Evolutionary conservation across 2,113 vertebrate species (phyloP), one percentile per base, ranked within the genome.

Genomic region (Glaucidium brasilianum): DNA sequence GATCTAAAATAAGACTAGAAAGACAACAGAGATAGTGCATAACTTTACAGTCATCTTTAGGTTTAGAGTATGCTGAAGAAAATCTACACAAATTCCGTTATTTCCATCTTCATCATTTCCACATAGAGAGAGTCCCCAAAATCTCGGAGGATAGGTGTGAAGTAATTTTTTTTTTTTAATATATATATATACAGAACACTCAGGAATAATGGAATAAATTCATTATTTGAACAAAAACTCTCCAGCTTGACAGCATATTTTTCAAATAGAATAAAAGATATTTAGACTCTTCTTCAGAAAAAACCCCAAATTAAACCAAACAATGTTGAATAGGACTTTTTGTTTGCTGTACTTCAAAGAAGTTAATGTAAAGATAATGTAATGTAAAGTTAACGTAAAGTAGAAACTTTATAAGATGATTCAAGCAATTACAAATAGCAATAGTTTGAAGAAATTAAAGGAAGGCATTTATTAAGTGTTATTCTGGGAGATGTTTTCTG

Each of bases 221-320:
- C 0, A 41, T 58, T 34, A 50, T 53, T 66, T 59, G 7, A 84
- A 47, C 2, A 67, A 75, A 84, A 84, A 2, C 3, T 35, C 5
- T 45, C 7, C 5, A 43, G 6, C 3, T n/a, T 41, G 17, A 41
- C 3, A 35, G 2, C 4, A 5, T 37, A 34, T 9, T 62, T 92
- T 83, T 75, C 17, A 76, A 79, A 41, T 7, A 55, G 6, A 50
- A 90, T 76, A 39, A 10, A 9, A 32, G 19, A 2, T 4, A 52
- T 49, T 60, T 50, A 7, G 10, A 0, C 43, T n/a, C 4, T 7
- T 60, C 8, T 39, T 62, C 16, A 60, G 30, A 1, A 15, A 2
- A 35, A 60, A 19, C 41, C 12, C 12, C 23, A 59, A 34, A 10
- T 2, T 12, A 49, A 16, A 25, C 8, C 21, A 10, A n/a, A 32